Evolutionary conservation across 2,797 vertebrate genomes (phyloP).

Genomic region (Hemitrygon akajei): DNA sequence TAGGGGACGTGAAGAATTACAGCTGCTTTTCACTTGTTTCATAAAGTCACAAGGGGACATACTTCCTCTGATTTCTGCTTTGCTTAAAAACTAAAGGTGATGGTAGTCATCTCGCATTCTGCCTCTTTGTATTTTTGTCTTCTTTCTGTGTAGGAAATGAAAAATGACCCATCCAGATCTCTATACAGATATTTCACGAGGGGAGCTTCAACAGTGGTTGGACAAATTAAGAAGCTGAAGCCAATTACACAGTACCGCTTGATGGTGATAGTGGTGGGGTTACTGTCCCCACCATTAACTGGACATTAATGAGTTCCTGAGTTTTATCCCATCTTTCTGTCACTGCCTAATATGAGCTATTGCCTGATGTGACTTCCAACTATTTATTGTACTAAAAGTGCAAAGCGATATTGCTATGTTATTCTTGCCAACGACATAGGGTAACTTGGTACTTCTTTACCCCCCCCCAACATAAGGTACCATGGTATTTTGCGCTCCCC

Average conservation of each 20-base stretch:
- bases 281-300: neutral
- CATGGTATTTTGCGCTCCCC: too few relatives aligned
- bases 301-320: neutral
- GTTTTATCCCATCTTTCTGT: neutral
- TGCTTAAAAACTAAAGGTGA: neutral
- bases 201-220: neutral
- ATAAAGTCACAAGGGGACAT: neutral
- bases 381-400: neutral
- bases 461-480: neutral
- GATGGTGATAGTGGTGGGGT: neutral
- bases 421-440: neutral
- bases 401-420: neutral
- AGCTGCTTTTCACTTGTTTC: neutral
- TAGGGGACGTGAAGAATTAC: neutral
- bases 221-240: neutral
- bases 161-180: neutral
- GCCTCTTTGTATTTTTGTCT: neutral
- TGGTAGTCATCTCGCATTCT: neutral
- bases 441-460: too few relatives aligned
- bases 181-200: neutral
- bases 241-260: too few relatives aligned
- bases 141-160: neutral
- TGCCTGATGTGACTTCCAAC: neutral
- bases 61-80: neutral
- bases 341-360: neutral